These are phyloP conservation scores for Sebastes minor DNA, from an alignment of 2,797 vertebrate genomes.

Conservation along the genomic window DNA sequence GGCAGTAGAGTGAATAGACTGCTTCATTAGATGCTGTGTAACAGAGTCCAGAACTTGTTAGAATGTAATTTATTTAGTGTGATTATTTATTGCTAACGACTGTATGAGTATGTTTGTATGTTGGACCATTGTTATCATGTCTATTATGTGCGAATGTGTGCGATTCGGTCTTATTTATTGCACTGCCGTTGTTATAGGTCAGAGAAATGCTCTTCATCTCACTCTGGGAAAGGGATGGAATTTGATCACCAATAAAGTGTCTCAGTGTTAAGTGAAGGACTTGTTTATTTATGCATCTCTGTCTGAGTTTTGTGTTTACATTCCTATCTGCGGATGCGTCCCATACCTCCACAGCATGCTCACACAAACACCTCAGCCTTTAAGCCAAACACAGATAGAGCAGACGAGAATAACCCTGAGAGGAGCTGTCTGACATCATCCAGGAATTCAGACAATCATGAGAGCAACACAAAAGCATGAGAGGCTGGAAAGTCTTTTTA, in stretches of 20 bases:
- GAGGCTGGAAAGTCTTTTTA: not conserved
- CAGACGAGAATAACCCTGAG: constrained; percentile 24
- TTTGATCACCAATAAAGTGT: constrained; percentile 73
- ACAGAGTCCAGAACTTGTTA: constrained; percentile 41
- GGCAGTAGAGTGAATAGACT: constrained; percentile 21
- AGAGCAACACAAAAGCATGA: not conserved
- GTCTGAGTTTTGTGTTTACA: constrained; percentile 31
- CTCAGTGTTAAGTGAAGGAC: constrained; percentile 61
- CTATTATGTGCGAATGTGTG: constrained; percentile 47
- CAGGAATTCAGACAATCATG: constrained; percentile 28
- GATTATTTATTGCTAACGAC: constrained; percentile 78
- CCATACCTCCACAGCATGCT: constrained; percentile 2
- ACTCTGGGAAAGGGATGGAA: constrained; percentile 55
- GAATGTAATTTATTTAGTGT: constrained; percentile 81
- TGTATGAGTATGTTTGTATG: constrained; percentile 42
- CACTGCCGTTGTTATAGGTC: constrained; percentile 72
- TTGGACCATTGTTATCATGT: constrained; percentile 37
- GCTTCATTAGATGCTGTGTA: constrained; percentile 55
- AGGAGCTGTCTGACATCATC: constrained; percentile 2
- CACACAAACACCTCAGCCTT: constrained; percentile 21
- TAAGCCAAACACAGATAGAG: constrained; percentile 33
- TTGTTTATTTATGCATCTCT: constrained; percentile 6
- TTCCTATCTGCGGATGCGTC: constrained; percentile 24
- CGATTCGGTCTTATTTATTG: constrained; percentile 75
- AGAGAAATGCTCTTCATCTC: constrained; percentile 56